phyloP scores from a whole-genome alignment of 2,888 invertebrate genomes.

The Ligdia adustata region DNA sequence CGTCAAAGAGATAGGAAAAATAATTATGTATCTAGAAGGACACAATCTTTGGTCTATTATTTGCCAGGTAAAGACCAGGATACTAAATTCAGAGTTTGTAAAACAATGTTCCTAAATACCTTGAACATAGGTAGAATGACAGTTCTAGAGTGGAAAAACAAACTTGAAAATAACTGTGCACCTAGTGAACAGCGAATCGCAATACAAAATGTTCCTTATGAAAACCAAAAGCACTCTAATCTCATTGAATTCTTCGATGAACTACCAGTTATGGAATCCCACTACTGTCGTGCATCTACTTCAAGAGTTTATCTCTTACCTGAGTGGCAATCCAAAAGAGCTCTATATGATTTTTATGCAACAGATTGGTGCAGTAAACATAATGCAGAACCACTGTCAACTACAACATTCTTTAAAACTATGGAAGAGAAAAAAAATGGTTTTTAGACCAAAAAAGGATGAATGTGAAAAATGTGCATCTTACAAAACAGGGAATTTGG shows the following conservation, averaged over 20 bases:
- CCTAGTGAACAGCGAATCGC: conserved; percentile 11
- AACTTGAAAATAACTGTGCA: conserved; percentile 12
- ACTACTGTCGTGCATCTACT: conserved; percentile 19
- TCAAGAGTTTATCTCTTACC: conserved; percentile 12
- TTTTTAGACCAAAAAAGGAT: conserved; percentile 11
- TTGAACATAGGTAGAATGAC: conserved; percentile 22
- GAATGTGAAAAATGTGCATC: conserved; percentile 5
- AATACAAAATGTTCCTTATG: conserved; percentile 4
- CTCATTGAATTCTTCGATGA: conserved; percentile 14
- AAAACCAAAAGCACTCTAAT: conserved; percentile 11
- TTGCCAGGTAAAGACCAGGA: conserved; percentile 17
- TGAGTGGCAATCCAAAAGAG: conserved; percentile 13
- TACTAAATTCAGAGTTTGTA: conserved; percentile 14
- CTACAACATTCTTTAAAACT: background rate
- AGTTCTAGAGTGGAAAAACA: conserved; percentile 22
- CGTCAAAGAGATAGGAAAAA: conserved; percentile 21
- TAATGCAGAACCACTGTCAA: conserved; percentile 8
- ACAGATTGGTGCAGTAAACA: conserved; percentile 17
- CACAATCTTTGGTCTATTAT: conserved; percentile 18
- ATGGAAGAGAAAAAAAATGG: conserved; percentile 5
- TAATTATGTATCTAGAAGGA: conserved; percentile 16
- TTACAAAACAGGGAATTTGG: conserved; percentile 5
- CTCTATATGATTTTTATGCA: conserved; percentile 17
- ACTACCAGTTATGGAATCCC: conserved; percentile 13
- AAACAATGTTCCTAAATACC: conserved; percentile 25